Percentiles rank a stretch among this genome's conserved stretches.
These are phyloP conservation scores for Microcebus jonahi DNA, from an alignment of 2,113 vertebrate genomes.

Conservation along the genomic window DNA sequence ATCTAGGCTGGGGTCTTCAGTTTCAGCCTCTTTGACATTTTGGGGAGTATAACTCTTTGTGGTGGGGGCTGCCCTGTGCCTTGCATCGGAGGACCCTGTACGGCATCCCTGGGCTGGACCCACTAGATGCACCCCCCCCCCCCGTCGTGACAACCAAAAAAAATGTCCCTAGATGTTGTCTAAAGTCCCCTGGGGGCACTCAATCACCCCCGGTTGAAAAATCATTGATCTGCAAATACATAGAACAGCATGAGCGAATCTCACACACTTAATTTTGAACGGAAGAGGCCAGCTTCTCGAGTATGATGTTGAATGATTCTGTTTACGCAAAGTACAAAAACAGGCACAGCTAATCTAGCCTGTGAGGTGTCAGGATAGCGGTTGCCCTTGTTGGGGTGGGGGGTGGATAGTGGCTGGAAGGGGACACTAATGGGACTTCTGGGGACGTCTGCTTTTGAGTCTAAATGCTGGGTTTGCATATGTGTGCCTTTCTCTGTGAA, in stretches of 20 bases:
- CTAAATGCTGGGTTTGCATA: neutral
- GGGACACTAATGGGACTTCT: accelerated
- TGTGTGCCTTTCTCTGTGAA: neutral
- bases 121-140: neutral
- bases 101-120: neutral
- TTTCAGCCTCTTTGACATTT: accelerated
- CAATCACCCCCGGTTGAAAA: neutral
- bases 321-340: neutral
- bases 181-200: neutral
- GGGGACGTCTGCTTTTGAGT: neutral
- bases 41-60: no score
- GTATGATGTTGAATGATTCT: neutral
- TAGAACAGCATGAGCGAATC: neutral
- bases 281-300: neutral
- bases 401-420: neutral
- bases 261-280: neutral
- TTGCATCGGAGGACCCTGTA: accelerated
- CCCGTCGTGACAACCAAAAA: neutral
- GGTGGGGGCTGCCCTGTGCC: neutral
- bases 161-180: neutral
- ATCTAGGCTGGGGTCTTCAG: no score
- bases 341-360: no score
- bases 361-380: neutral
- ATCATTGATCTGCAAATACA: neutral
- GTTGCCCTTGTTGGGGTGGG: neutral